Evolutionary conservation across 2,797 vertebrate species (phyloP).

Genomic region (Trachurus trachurus): DNA sequence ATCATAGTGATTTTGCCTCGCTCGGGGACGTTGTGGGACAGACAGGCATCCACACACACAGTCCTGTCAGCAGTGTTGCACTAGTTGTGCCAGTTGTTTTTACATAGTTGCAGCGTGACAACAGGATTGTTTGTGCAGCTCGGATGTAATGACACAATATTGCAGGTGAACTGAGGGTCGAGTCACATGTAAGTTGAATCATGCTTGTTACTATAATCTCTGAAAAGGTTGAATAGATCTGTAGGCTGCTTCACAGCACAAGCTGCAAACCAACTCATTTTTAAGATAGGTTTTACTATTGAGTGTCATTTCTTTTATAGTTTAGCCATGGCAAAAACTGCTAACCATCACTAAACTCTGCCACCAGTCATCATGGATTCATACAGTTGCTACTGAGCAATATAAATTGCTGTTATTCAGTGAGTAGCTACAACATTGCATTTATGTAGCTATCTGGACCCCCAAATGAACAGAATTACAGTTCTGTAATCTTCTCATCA

Average conservation of each 20-base stretch:
- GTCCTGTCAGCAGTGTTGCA: conserved; percentile 59
- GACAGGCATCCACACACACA: conserved; percentile 26
- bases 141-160: neutral
- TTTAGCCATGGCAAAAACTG: too few relatives aligned
- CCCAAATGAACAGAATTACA: conserved; percentile 11
- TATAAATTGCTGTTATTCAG: neutral
- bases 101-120: conserved; percentile 8
- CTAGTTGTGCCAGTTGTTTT: conserved; percentile 4
- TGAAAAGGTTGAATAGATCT: neutral
- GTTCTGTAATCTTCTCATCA: neutral
- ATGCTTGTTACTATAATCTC: conserved; percentile 17
- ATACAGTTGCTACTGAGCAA: neutral
- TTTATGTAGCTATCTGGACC: neutral
- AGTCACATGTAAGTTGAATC: conserved; percentile 48
- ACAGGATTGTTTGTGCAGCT: neutral
- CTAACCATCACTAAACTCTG: too few relatives aligned
- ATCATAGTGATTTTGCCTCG: conserved; percentile 46
- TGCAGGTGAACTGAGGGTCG: conserved; percentile 22
- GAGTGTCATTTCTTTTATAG: neutral
- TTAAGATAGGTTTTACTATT: neutral
- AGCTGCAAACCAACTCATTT: neutral
- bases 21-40: conserved; percentile 12
- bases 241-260: neutral
- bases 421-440: neutral
- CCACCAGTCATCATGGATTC: too few relatives aligned